Base-by-base conservation (phyloP, 1,140 invertebrate species). In the Adoxophyes honmai region DNA sequence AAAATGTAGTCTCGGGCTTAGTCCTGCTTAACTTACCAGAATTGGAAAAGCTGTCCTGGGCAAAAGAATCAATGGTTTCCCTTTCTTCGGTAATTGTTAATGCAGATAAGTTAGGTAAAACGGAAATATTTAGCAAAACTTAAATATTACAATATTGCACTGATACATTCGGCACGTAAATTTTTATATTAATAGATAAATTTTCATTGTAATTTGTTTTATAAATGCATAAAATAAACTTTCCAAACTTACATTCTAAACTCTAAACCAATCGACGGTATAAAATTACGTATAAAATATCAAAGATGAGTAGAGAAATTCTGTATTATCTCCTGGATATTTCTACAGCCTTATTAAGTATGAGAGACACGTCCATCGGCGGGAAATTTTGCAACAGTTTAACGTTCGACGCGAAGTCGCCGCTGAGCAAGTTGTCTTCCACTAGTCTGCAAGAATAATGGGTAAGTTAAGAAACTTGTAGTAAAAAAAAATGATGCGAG, bases 331-430 rank as follows among this genome's bases (percentile, higher is more conserved):
- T 48, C 4, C 28, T 16, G 16, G 42, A 48, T 48, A 48, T 48
- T 28, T 48, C 42, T 21, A 48, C 42, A 48, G 42, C 83, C 57
- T 80, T 86, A 48, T 81, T 80, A n/a, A 85, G 57, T 56, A 86
- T 86, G 18, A 80, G 53, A 1, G 80, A 78, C 8, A 86, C 81
- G 38, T 86, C 83, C 81, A 85, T 86, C 0, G 81, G 83, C n/a
- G 83, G 83, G 18, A 81, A 86, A 57, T 77, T 81, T 52, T 86
- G 83, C 13, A 98, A 88, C n/a, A 98, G 88, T 90, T 98, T 98
- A 21, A 99, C 95, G 88, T 97, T 98, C 0, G 93, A 90, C 28
- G 97, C 94, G 90, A 98, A 99, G 86, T 99, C 97, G 60, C 94
- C 95, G 48, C 89, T 90, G 34, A 98, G 81, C 51, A 99, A 90